Conservation (phyloP, 2,113 vertebrate genomes). For the Jaculus jaculus region DNA sequence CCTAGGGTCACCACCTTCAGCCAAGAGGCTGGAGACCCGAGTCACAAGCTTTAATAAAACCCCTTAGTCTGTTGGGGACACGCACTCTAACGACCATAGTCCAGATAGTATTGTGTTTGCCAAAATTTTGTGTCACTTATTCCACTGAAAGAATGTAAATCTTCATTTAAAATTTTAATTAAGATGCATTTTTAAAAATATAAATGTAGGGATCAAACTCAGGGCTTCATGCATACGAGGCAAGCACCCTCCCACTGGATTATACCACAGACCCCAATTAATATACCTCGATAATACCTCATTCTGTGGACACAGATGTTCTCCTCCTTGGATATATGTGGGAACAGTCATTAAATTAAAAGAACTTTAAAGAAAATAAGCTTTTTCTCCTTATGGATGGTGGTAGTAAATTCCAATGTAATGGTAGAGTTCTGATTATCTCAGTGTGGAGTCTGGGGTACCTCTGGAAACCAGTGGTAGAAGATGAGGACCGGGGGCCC, state of each 20-base stretch:
- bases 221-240: neutral
- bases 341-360: neutral
- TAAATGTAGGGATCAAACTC: neutral
- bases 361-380: neutral
- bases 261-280: neutral
- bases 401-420: neutral
- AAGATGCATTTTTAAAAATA: neutral
- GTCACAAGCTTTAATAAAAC: too few species aligned
- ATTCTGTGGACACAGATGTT: neutral
- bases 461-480: neutral
- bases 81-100: too few species aligned
- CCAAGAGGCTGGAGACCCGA: too few species aligned
- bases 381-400: neutral
- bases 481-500: neutral
- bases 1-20: too few species aligned
- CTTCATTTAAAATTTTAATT: slow-evolving; percentile 62
- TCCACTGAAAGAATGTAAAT: slow-evolving; percentile 80
- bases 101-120: slow-evolving; percentile 70
- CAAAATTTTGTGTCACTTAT: slow-evolving; percentile 77
- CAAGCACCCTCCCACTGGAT: neutral
- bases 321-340: too few species aligned
- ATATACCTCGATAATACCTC: neutral
- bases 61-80: too few species aligned
- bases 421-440: neutral
- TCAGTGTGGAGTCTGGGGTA: neutral